Percentiles rank a stretch among this genome's conserved stretches.
Evolutionary conservation across 2,797 vertebrate genomes (phyloP).

Genomic region (Serranus cabrilla): DNA sequence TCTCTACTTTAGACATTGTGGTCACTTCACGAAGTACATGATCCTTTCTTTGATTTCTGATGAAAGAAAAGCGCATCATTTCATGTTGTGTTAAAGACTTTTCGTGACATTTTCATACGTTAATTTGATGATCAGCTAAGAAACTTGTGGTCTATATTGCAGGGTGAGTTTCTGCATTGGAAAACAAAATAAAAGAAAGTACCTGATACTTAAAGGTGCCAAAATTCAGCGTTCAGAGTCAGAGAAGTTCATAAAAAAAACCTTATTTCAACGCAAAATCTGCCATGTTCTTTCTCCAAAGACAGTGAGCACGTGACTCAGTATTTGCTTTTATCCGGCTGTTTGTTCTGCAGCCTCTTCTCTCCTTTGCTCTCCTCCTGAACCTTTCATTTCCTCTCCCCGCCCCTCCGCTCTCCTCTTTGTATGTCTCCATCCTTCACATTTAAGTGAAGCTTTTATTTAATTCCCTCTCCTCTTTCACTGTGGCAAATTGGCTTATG

Average conservation of each 20-base stretch:
- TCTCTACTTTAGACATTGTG: no score
- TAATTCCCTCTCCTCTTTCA: slow-evolving; percentile 14
- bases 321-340: not conserved
- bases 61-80: no score
- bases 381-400: not conserved
- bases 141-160: no score
- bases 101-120: no score
- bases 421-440: not conserved
- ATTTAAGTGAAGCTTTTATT: slow-evolving; percentile 21
- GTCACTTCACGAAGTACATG: no score
- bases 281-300: not conserved
- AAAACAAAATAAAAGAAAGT: no score
- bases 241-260: no score
- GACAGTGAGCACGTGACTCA: not conserved
- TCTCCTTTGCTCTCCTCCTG: not conserved
- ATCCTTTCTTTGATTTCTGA: no score
- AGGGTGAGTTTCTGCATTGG: no score
- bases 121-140: no score
- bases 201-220: no score
- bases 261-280: not conserved
- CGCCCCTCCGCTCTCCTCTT: not conserved
- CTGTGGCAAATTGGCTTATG: slow-evolving; percentile 35
- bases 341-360: not conserved
- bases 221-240: not conserved
- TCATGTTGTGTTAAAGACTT: no score